A percentile compares a stretch with the other conserved stretches of the same genome.
These are phyloP conservation scores for Hippopotamyrus pictus DNA, from an alignment of 2,797 vertebrate species.

Conservation along the genomic window DNA sequence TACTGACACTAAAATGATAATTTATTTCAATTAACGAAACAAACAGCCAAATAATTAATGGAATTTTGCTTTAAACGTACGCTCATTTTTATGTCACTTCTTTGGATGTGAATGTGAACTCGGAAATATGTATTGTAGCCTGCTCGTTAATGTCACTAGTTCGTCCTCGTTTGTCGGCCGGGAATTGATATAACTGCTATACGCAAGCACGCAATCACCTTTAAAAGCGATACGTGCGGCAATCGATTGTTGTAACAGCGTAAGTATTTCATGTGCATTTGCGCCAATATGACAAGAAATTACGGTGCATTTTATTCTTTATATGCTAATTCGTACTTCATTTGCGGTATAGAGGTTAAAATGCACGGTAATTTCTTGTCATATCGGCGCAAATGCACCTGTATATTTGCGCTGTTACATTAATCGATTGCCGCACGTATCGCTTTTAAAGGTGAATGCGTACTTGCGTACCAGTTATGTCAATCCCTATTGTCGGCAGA, in stretches of 20 bases:
- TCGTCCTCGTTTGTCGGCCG: not conserved
- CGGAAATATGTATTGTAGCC: not conserved
- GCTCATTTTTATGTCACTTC: not conserved
- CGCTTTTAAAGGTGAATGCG: not conserved
- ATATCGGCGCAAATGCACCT: not conserved
- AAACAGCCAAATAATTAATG: not conserved
- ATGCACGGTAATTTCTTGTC: not conserved
- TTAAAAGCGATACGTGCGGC: not conserved
- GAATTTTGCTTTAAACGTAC: not conserved
- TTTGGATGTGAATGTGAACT: not conserved
- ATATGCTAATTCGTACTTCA: not conserved
- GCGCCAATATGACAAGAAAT: not conserved
- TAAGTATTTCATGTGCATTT: not conserved
- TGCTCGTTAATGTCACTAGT: not conserved
- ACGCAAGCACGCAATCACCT: not conserved
- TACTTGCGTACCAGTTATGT: not conserved
- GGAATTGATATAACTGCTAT: not conserved
- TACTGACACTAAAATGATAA: not conserved
- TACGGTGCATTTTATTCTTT: not conserved
- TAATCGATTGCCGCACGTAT: not conserved
- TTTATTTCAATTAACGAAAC: not conserved
- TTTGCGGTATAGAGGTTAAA: not conserved
- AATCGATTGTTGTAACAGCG: not conserved
- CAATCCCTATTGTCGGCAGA: not conserved
- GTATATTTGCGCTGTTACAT: not conserved